Conservation (phyloP, 1,140 invertebrate genomes). For the Pteromalus puparum region DNA sequence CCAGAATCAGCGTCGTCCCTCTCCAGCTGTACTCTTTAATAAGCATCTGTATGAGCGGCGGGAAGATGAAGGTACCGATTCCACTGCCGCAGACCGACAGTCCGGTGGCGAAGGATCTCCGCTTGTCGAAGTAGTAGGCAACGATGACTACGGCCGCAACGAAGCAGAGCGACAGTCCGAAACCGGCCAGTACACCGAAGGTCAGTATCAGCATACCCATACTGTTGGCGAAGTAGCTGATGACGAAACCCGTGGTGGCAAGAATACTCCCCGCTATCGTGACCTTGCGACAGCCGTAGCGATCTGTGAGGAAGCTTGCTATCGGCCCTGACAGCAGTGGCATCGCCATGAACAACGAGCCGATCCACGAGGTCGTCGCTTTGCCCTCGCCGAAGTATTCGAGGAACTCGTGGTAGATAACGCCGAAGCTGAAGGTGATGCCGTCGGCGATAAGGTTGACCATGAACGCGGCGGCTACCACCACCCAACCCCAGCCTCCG, state of each 20-base stretch:
- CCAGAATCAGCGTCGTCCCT: slow-evolving; percentile 87
- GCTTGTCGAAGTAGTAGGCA: slow-evolving; percentile 96
- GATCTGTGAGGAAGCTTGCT: slow-evolving; percentile 90
- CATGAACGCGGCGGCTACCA: slow-evolving; percentile 90
- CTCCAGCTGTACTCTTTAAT: slow-evolving; percentile 90
- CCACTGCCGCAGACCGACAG: slow-evolving; percentile 93
- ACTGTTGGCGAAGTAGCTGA: slow-evolving; percentile 85
- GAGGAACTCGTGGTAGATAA: slow-evolving; percentile 93
- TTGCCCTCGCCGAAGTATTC: slow-evolving; percentile 88
- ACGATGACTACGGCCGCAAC: slow-evolving; percentile 95
- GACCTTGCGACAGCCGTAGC: slow-evolving; percentile 88
- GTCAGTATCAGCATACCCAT: slow-evolving; percentile 89
- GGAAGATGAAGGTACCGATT: slow-evolving; percentile 93
- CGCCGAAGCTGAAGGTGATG: slow-evolving; percentile 93
- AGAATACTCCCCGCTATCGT: slow-evolving; percentile 88
- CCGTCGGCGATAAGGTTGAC: slow-evolving; percentile 96
- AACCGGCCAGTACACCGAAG: slow-evolving; percentile 89
- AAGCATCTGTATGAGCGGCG: slow-evolving; percentile 87
- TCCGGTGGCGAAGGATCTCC: slow-evolving; percentile 93
- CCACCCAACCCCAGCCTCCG: slow-evolving; percentile 88
- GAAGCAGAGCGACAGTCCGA: slow-evolving; percentile 91
- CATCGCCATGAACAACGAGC: slow-evolving; percentile 92
- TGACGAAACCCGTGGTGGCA: slow-evolving; percentile 86
- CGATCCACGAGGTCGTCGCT: slow-evolving; percentile 92
- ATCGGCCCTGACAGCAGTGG: slow-evolving; percentile 92